Evolutionary conservation across 2,888 invertebrate species (phyloP).

Genomic region (Himalopsyche anomala): DNA sequence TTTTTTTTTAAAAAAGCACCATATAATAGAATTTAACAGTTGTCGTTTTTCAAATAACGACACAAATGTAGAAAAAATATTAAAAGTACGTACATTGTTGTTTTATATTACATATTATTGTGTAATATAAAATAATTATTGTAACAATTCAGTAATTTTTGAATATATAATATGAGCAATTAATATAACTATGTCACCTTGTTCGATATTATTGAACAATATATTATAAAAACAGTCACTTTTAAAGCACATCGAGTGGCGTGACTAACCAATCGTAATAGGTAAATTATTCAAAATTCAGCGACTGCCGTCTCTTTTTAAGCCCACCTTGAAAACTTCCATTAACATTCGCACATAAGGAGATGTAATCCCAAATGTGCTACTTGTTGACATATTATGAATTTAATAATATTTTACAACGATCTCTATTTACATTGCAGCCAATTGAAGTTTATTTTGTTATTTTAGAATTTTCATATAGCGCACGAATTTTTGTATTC

Average conservation of each 20-base stretch:
- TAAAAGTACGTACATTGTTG: no score
- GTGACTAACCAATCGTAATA: constrained; percentile 1
- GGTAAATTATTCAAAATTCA: not conserved
- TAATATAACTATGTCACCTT: not conserved
- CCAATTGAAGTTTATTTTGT: not conserved
- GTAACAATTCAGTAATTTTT: no score
- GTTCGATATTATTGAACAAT: not conserved
- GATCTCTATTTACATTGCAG: not conserved
- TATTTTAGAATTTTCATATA: no score
- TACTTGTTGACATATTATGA: not conserved
- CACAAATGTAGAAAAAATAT: no score
- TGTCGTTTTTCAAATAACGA: no score
- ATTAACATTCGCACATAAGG: not conserved
- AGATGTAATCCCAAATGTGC: not conserved
- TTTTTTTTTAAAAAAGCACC: no score
- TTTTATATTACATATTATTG: no score
- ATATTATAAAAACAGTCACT: not conserved
- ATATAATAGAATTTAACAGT: no score
- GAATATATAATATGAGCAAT: no score
- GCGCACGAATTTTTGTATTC: no score
- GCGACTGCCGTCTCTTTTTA: not conserved
- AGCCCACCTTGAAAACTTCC: not conserved
- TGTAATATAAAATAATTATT: no score
- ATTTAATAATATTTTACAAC: not conserved
- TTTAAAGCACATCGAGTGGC: not conserved